Conservation (phyloP, 1,140 invertebrate species). For the Maniola jurtina region DNA sequence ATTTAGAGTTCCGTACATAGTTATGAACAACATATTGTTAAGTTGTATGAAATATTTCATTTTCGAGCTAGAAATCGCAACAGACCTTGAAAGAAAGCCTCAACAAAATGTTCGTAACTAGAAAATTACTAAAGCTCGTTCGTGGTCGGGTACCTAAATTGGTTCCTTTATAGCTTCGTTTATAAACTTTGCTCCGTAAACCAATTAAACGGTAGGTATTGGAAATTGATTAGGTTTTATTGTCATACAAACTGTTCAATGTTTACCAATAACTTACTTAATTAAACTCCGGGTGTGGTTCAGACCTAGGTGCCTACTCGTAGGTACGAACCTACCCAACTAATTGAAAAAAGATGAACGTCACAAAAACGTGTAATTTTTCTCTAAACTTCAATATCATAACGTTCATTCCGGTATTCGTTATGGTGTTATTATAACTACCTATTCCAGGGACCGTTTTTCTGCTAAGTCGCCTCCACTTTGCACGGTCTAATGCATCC, state of each 20-base stretch:
- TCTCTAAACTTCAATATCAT: neutral
- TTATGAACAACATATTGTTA: too few species aligned
- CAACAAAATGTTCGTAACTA: too few species aligned
- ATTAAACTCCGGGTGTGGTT: neutral
- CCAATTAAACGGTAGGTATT: slow-evolving; percentile 8
- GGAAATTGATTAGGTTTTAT: slow-evolving; percentile 10
- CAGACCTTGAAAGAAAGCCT: too few species aligned
- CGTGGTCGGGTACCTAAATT: neutral
- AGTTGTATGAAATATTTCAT: too few species aligned
- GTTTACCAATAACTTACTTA: neutral
- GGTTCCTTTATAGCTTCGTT: neutral
- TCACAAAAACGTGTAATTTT: neutral
- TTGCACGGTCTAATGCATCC: too few species aligned
- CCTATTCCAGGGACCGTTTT: too few species aligned
- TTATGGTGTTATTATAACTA: too few species aligned
- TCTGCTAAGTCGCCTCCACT: too few species aligned
- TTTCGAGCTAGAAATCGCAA: too few species aligned
- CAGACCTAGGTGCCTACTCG: too few species aligned
- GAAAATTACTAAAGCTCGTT: neutral
- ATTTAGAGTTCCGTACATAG: too few species aligned
- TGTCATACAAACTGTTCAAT: slow-evolving; percentile 1
- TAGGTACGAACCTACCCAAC: neutral
- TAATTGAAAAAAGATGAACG: neutral
- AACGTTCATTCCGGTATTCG: too few species aligned
- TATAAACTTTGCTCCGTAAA: slow-evolving; percentile 4